Evolutionary conservation across 2,797 vertebrate species (phyloP).

Genomic region (Hydrolagus colliei): DNA sequence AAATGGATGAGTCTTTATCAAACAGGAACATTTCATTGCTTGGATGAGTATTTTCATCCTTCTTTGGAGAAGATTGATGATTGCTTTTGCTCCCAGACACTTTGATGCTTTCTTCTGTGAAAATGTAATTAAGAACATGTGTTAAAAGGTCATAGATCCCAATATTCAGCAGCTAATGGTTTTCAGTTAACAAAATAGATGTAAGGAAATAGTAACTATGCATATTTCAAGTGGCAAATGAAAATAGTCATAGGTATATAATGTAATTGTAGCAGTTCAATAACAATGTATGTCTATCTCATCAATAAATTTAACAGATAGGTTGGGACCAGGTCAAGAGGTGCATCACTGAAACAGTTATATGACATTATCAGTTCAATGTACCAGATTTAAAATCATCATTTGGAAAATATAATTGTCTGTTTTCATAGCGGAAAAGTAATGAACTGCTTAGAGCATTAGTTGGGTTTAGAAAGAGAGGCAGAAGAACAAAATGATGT

Average conservation of each 20-base stretch:
- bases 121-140: not conserved
- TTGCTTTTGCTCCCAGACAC: too few relatives aligned
- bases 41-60: not conserved
- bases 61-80: not conserved
- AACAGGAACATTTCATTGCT: not conserved
- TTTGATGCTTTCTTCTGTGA: not conserved
- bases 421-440: too few relatives aligned
- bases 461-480: too few relatives aligned
- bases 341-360: not conserved
- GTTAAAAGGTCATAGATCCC: not conserved
- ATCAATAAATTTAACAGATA: not conserved
- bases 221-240: not conserved
- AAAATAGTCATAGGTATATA: slow-evolving; percentile 6
- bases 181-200: not conserved
- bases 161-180: not conserved
- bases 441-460: too few relatives aligned
- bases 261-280: not conserved
- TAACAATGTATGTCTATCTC: not conserved
- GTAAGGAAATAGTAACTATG: not conserved
- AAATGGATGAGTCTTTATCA: not conserved
- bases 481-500: too few relatives aligned
- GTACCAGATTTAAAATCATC: not conserved
- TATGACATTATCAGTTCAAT: not conserved
- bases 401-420: not conserved
- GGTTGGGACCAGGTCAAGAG: not conserved